Evolutionary conservation across 53 echinoderm and acorn worm genomes (phyloP), one percentile per base, ranked within the genome.

Genomic region (Paracentrotus lividus): DNA sequence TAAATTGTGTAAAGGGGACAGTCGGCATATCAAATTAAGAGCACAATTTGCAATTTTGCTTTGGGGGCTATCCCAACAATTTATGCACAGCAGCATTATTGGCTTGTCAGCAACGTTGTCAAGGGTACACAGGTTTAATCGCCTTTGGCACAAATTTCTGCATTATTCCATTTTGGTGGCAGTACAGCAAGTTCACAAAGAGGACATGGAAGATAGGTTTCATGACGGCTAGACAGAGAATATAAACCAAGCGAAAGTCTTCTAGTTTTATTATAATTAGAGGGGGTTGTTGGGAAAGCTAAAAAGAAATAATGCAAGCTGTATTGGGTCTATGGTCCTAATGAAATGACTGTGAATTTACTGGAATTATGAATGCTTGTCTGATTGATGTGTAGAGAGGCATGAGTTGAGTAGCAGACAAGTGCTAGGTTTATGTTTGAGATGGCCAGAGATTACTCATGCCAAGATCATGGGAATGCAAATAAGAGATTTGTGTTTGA

Each of bases 101-200:
- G 26, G 27, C n/a, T 81, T 81, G n/a, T 44, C 49, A 26, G 27
- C 26, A 47, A 44, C 44, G 81, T 45, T 81, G 81, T 81, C 81
- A 81, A 24, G 47, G 45, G 81, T 81, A 81, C 45, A 81, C n/a
- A n/a, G 13, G 49, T 81, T 81, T 81, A 45, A 81, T 81, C 81
- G 81, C 81, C 49, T 47, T 47, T 81, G 81, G 81, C 81, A 81
- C 49, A 26, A 81, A 81, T 81, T 81, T 45, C 47, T 2, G 81
- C 81, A 81, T 81, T 81, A 81, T 81, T 81, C 81, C 45, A 45
- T 8, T 81, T 81, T 81, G 26, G 23, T 24, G 81, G 10, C n/a
- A 47, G 49, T 45, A 24, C n/a, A 45, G 81, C 81, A 23, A 81
- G 81, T 81, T 81, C 45, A 81, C 47, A n/a, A 47, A 47, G 49